phyloP scores from a whole-genome alignment of 2,888 invertebrate genomes.

The Toxonevra muliebris region DNA sequence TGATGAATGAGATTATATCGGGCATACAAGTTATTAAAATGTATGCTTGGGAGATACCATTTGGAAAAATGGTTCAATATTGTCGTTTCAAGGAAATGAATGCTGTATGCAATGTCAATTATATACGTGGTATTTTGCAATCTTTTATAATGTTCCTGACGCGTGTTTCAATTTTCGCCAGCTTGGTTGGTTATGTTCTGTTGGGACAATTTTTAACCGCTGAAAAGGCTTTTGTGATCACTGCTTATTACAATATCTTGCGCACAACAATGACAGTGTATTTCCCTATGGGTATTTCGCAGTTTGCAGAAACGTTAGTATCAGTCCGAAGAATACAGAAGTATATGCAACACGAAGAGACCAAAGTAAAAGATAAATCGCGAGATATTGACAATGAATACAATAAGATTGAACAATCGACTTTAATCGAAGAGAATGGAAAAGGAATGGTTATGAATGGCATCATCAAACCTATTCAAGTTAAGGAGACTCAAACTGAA shows the following conservation, averaged over 20 bases:
- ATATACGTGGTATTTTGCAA: constrained; percentile 78
- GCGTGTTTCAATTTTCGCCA: constrained; percentile 85
- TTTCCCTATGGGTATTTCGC: constrained; percentile 80
- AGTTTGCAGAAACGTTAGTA: constrained; percentile 71
- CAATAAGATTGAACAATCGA: constrained; percentile 35
- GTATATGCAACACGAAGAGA: constrained; percentile 73
- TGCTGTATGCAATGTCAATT: constrained; percentile 77
- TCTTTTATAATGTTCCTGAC: constrained; percentile 90
- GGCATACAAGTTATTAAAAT: constrained; percentile 95
- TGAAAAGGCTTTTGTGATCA: constrained; percentile 87
- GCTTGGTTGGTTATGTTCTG: constrained; percentile 80
- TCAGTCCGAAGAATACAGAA: constrained; percentile 69
- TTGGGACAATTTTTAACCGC: constrained; percentile 80
- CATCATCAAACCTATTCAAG: constrained; percentile 44
- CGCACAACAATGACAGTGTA: constrained; percentile 87
- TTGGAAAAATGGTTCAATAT: constrained; percentile 76
- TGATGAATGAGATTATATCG: constrained; percentile 90
- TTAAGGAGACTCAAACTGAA: constrained; percentile 42
- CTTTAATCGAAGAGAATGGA: constrained; percentile 50
- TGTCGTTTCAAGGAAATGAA: constrained; percentile 71
- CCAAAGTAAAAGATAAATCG: constrained; percentile 62
- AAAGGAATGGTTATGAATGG: constrained; percentile 50
- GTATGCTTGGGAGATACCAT: constrained; percentile 95
- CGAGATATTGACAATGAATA: constrained; percentile 42
- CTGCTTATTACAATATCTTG: constrained; percentile 87